These are phyloP conservation scores for Spodoptera picta DNA, from an alignment of 2,888 invertebrate species.

Conservation along the genomic window DNA sequence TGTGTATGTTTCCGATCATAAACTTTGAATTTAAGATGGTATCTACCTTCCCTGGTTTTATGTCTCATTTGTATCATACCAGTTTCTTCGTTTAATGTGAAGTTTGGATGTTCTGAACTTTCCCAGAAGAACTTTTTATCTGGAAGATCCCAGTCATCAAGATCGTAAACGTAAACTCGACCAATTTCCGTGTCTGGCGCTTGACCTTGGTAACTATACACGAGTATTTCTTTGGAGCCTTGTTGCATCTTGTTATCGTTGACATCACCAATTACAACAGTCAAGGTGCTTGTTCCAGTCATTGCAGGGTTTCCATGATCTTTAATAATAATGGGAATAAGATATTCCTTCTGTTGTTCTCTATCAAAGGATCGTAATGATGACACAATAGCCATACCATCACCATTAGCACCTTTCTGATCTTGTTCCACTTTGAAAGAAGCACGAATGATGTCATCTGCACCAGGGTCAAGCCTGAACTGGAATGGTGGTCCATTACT, in stretches of 20 bases:
- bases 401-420: slow-evolving; percentile 98
- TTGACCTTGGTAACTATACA: slow-evolving; percentile 98
- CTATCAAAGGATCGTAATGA: slow-evolving; percentile 97
- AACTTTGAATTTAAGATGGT: slow-evolving; percentile 94
- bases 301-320: slow-evolving; percentile 99
- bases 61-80: slow-evolving; percentile 99
- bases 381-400: slow-evolving; percentile 99
- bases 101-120: slow-evolving; percentile 94
- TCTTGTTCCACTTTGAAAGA: slow-evolving; percentile 99
- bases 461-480: slow-evolving; percentile 97
- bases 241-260: slow-evolving; percentile 99
- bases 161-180: slow-evolving; percentile 98
- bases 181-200: slow-evolving; percentile 97
- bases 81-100: slow-evolving; percentile 96
- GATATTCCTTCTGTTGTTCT: slow-evolving; percentile 98
- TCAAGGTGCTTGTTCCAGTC: slow-evolving; percentile 98
- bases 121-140: slow-evolving; percentile 99
- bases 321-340: slow-evolving; percentile 98
- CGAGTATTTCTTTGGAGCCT: slow-evolving; percentile 98
- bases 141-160: slow-evolving; percentile 99
- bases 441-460: slow-evolving; percentile 97
- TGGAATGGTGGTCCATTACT: slow-evolving; percentile 99
- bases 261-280: slow-evolving; percentile 98
- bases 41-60: slow-evolving; percentile 96
- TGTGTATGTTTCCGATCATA: slow-evolving; percentile 98